Evolutionary conservation across 2,888 invertebrate species (phyloP).

Genomic region (Sclerodermus sp.): DNA sequence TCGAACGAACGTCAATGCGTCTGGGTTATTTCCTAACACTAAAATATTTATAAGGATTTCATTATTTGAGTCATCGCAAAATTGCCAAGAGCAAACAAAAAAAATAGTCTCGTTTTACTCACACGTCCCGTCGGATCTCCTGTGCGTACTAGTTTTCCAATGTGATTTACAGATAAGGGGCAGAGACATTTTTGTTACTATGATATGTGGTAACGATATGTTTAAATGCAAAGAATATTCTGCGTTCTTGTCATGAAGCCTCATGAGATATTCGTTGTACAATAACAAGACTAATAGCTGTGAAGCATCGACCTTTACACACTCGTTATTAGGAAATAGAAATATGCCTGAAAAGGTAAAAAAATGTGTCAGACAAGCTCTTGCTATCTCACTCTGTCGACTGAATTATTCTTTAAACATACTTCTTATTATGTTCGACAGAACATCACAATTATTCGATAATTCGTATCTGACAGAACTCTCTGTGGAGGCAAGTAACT

Average conservation of each 20-base stretch:
- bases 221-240: conserved; percentile 39
- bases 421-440: conserved; percentile 60
- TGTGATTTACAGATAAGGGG: conserved; percentile 60
- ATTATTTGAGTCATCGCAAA: background rate
- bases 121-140: conserved; percentile 47
- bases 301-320: conserved; percentile 59
- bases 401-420: too few relatives aligned
- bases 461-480: conserved; percentile 63
- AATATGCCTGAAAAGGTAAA: conserved; percentile 61
- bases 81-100: too few relatives aligned
- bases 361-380: too few relatives aligned
- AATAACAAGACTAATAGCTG: conserved; percentile 60
- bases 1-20: conserved; percentile 37
- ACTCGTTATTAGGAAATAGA: conserved; percentile 62
- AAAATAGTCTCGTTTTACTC: conserved; percentile 5
- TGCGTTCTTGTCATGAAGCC: conserved; percentile 24
- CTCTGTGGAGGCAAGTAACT: conserved; percentile 61
- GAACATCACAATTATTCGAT: conserved; percentile 58
- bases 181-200: conserved; percentile 55
- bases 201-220: conserved; percentile 58
- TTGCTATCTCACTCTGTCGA: too few relatives aligned
- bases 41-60: background rate
- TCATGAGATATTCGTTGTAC: conserved; percentile 57
- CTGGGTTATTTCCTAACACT: conserved; percentile 25
- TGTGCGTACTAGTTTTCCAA: conserved; percentile 58